Percentiles rank a stretch among this genome's conserved stretches.
phyloP scores from a whole-genome alignment of 37 sponge, comb jelly and placozoan species.

The Crambe crambe region DNA sequence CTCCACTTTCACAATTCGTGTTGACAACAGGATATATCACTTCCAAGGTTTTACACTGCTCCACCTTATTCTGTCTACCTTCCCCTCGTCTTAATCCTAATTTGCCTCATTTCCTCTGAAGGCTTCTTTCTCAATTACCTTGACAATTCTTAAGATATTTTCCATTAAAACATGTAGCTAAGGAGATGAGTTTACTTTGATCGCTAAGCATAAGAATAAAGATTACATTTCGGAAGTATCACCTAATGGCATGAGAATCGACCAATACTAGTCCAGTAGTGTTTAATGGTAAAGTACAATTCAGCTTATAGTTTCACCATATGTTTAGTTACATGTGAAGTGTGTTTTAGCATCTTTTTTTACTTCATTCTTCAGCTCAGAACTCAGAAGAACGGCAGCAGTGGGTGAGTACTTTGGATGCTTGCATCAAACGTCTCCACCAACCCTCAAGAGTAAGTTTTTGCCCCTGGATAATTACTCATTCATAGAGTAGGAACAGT shows the following conservation, averaged over 20 bases:
- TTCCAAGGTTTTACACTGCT: conserved; percentile 91
- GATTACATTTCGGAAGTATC: no score
- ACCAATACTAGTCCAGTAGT: no score
- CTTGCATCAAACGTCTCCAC: conserved; percentile 54
- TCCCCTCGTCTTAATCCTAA: neutral
- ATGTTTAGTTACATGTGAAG: neutral
- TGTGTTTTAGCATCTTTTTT: neutral
- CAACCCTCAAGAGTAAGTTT: conserved; percentile 46
- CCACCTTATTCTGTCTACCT: neutral
- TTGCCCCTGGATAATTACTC: no score
- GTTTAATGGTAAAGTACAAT: no score
- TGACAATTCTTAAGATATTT: no score
- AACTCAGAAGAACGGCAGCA: conserved; percentile 82
- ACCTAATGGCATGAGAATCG: no score
- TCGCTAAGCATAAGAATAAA: no score
- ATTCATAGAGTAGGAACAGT: no score
- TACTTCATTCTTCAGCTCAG: conserved; percentile 58
- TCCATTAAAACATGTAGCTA: no score
- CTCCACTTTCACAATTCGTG: conserved; percentile 91
- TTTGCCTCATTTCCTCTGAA: neutral
- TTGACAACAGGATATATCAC: conserved; percentile 82
- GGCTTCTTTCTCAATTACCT: no score
- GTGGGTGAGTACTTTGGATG: conserved; percentile 87
- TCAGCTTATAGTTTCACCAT: no score
- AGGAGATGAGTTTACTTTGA: no score